Conservation (phyloP, 2,797 vertebrate genomes). For the Steatocranus sp. region DNA sequence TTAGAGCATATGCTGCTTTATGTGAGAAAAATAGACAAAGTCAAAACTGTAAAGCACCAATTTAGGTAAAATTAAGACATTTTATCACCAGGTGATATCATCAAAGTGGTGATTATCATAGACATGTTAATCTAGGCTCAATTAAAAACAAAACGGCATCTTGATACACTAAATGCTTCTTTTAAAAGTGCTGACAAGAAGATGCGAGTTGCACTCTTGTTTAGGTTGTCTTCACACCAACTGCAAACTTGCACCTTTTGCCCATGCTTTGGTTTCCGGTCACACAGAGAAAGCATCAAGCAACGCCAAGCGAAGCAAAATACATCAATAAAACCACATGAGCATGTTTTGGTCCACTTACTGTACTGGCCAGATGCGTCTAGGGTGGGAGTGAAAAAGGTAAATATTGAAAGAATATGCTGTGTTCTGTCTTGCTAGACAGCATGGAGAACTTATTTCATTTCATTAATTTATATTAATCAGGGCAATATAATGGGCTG, state of each 20-base stretch:
- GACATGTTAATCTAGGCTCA: not conserved
- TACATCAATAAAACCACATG: not conserved
- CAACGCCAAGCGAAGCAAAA: accelerated
- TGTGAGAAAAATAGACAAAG: not conserved
- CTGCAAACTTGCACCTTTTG: not conserved
- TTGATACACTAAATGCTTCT: not conserved
- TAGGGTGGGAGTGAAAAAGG: no score
- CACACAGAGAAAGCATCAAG: not conserved
- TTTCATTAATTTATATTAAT: not conserved
- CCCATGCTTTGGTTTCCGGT: not conserved
- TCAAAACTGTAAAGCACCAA: not conserved
- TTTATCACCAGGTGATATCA: not conserved
- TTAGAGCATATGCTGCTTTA: not conserved
- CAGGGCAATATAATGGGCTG: not conserved
- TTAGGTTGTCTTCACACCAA: not conserved
- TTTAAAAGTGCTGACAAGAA: not conserved
- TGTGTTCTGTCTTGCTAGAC: not conserved
- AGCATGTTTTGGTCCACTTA: not conserved
- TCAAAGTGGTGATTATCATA: not conserved
- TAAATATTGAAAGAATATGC: not conserved
- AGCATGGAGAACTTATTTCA: not conserved
- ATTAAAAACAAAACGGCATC: not conserved
- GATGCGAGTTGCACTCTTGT: not conserved
- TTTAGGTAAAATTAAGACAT: not conserved
- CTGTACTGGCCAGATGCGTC: not conserved